Evolutionary conservation across 2,797 vertebrate species (phyloP).

Genomic region (Melanotaenia trifasciata): DNA sequence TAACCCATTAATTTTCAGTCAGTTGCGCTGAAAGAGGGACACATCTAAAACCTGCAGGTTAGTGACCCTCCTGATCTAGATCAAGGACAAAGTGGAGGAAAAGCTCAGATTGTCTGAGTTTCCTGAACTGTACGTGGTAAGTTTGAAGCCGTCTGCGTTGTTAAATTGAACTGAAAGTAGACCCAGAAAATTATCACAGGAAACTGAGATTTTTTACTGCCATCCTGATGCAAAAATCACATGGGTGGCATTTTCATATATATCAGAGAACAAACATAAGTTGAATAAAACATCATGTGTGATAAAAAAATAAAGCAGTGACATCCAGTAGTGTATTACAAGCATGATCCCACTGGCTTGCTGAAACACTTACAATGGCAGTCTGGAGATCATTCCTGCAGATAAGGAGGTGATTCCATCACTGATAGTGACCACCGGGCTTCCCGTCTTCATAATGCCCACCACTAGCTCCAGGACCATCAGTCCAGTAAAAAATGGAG

Average conservation of each 20-base stretch:
- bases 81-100: neutral
- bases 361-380: constrained; percentile 83
- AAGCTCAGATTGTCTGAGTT: neutral
- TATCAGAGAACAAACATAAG: neutral
- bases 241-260: neutral
- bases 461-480: constrained; percentile 88
- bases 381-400: constrained; percentile 88
- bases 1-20: too few relatives aligned
- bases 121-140: neutral
- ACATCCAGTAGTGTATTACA: neutral
- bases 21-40: too few relatives aligned
- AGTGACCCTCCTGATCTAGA: neutral
- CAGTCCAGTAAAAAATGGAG: constrained; percentile 88
- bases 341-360: neutral
- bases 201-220: neutral
- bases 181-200: neutral
- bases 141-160: neutral
- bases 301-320: neutral
- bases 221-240: neutral
- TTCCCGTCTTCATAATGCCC: constrained; percentile 82
- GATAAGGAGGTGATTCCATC: constrained; percentile 89
- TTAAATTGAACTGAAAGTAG: neutral
- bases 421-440: constrained; percentile 77
- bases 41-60: neutral
- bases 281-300: neutral